Conservation (phyloP, 1,140 invertebrate genomes). For the Drosophila bifasciata region DNA sequence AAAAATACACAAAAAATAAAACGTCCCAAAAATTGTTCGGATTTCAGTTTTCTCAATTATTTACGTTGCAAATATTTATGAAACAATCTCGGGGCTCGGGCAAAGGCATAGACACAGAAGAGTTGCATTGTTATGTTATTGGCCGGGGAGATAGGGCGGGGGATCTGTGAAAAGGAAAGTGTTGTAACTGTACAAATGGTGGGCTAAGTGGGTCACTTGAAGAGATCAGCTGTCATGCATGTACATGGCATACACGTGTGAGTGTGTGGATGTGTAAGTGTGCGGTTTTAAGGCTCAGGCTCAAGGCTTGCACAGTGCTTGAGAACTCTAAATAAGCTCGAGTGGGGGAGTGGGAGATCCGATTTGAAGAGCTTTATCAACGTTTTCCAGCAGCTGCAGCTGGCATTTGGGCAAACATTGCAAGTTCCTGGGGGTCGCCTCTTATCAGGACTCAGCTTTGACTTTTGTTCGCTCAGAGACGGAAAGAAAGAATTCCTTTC, state of each 20-base stretch:
- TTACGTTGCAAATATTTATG: conserved; percentile 68
- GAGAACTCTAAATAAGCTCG: conserved; percentile 17
- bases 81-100: conserved; percentile 57
- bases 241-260: conserved; percentile 13
- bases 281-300: conserved; percentile 50
- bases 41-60: conserved; percentile 18
- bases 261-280: conserved; percentile 25
- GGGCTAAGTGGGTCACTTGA: conserved; percentile 78
- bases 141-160: neutral
- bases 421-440: conserved; percentile 9
- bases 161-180: conserved; percentile 71
- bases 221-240: conserved; percentile 71
- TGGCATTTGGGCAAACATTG: conserved; percentile 59
- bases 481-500: conserved; percentile 65
- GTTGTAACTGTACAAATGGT: conserved; percentile 52
- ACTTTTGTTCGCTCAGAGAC: conserved; percentile 53
- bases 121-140: conserved; percentile 69
- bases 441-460: conserved; percentile 71
- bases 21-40: conserved; percentile 23
- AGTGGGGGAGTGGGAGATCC: conserved; percentile 8
- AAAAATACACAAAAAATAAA: conserved; percentile 16
- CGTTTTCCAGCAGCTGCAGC: conserved; percentile 34
- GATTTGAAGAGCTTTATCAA: conserved; percentile 28
- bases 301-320: conserved; percentile 56
- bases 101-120: conserved; percentile 43